phyloP scores from a whole-genome alignment of 2,888 invertebrate genomes.

The Xiphydria camelus region DNA sequence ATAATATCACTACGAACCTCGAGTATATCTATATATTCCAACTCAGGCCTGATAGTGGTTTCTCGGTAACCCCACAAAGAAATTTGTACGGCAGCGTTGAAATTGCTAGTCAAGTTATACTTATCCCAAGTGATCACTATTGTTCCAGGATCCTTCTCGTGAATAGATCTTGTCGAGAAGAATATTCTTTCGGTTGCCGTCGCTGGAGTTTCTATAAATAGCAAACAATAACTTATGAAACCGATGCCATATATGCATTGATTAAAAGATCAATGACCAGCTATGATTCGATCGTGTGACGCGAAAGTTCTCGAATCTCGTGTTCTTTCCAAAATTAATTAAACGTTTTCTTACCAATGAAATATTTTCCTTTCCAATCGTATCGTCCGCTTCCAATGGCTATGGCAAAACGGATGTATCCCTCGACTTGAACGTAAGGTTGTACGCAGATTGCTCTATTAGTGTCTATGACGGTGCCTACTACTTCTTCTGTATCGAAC shows the following conservation, averaged over 20 bases:
- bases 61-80: conserved; percentile 91
- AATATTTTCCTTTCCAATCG: conserved; percentile 89
- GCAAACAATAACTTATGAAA: too few species aligned
- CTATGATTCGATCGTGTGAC: too few species aligned
- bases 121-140: conserved; percentile 83
- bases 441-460: conserved; percentile 90
- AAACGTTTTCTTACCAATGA: conserved; percentile 73
- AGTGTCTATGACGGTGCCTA: conserved; percentile 74
- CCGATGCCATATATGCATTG: background rate
- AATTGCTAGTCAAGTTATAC: conserved; percentile 81
- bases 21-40: conserved; percentile 78
- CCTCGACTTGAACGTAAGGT: conserved; percentile 84
- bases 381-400: conserved; percentile 81
- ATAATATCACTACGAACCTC: conserved; percentile 59
- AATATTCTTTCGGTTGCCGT: conserved; percentile 84
- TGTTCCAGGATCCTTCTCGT: conserved; percentile 73
- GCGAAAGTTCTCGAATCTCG: background rate
- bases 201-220: conserved; percentile 77
- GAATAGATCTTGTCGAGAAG: conserved; percentile 74
- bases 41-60: conserved; percentile 76
- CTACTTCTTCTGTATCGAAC: conserved; percentile 80
- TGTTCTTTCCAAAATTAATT: conserved; percentile 8
- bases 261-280: conserved; percentile 15
- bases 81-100: conserved; percentile 76
- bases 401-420: conserved; percentile 84